Evolutionary conservation across 2,797 vertebrate species (phyloP).

Genomic region (Clarias pachynema): DNA sequence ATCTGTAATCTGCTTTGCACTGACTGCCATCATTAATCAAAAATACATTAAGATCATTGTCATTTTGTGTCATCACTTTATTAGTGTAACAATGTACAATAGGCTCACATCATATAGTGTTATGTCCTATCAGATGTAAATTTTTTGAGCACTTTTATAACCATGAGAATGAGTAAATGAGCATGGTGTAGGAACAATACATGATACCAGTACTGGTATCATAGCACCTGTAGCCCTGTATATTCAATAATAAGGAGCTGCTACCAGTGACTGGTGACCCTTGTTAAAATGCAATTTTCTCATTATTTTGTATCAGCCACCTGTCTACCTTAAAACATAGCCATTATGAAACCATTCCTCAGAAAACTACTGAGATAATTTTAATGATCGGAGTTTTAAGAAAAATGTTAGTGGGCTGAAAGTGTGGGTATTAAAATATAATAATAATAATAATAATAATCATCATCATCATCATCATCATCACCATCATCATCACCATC

Average conservation of each 20-base stretch:
- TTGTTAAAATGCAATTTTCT: slow-evolving; percentile 37
- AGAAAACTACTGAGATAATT: background rate
- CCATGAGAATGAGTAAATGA: background rate
- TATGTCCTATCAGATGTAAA: background rate
- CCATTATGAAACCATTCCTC: background rate
- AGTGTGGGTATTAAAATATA: background rate
- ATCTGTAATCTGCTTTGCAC: background rate
- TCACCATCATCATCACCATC: too few relatives aligned
- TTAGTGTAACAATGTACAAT: background rate
- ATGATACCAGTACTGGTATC: background rate
- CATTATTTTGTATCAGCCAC: slow-evolving; percentile 16
- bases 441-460: background rate
- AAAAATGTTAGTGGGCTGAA: background rate
- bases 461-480: too few relatives aligned
- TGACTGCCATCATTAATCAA: background rate
- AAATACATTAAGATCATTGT: background rate
- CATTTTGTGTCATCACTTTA: background rate
- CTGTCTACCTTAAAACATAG: slow-evolving; percentile 5
- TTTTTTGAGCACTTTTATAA: background rate
- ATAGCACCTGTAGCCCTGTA: background rate
- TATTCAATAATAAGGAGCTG: background rate
- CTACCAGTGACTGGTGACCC: slow-evolving; percentile 3
- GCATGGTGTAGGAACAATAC: background rate
- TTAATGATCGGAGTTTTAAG: background rate
- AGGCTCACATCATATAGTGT: background rate